phyloP scores from a whole-genome alignment of 2,113 vertebrate genomes.

The Strigops habroptila region DNA sequence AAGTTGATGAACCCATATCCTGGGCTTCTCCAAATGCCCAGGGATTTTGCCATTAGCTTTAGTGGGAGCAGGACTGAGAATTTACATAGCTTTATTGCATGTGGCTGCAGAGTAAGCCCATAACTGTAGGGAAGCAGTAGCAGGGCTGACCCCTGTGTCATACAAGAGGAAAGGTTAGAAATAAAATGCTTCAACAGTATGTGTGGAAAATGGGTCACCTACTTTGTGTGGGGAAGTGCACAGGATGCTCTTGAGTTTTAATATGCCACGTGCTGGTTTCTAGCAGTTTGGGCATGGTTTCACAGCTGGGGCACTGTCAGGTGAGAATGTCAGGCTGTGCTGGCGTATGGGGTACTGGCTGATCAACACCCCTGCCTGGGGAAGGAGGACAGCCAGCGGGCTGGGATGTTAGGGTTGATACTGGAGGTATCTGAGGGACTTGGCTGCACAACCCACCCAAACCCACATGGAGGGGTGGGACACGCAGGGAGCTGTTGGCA shows the following conservation, averaged over 20 bases:
- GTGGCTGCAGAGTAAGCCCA: not conserved
- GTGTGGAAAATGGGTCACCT: not conserved
- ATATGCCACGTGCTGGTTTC: not conserved
- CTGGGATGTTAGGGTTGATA: not conserved
- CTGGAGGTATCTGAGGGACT: not conserved
- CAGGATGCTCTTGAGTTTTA: not conserved
- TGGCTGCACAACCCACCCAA: not conserved
- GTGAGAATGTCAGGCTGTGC: not conserved
- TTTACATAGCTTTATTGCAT: fast-evolving
- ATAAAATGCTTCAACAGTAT: not conserved
- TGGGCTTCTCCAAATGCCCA: not conserved
- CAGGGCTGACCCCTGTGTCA: not conserved
- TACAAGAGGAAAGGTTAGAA: not conserved
- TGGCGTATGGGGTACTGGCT: not conserved
- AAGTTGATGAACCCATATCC: not conserved
- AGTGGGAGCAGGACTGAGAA: not conserved
- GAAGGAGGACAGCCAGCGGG: not conserved
- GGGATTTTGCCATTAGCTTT: not conserved
- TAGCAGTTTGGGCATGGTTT: fast-evolving
- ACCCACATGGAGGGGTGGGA: fast-evolving
- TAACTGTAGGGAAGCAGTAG: not conserved
- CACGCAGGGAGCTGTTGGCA: fast-evolving
- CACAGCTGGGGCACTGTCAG: fast-evolving
- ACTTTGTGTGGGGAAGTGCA: not conserved
- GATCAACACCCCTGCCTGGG: fast-evolving